Percentiles rank a stretch among this genome's conserved stretches.
Conservation (phyloP, 2,888 invertebrate species). For the Limnephilus auricula region DNA sequence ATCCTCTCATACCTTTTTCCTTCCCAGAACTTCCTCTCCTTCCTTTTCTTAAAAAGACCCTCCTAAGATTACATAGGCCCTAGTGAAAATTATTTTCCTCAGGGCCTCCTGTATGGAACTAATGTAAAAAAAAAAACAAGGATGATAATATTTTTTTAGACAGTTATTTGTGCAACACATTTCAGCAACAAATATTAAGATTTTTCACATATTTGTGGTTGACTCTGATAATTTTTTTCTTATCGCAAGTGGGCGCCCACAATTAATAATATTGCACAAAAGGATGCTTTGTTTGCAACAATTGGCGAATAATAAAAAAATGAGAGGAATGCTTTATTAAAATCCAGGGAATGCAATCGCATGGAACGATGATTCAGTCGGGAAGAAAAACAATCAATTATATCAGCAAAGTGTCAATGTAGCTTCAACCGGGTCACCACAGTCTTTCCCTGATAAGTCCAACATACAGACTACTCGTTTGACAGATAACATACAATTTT, state of each 20-base stretch:
- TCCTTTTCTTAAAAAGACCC: too few species aligned
- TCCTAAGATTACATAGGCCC: too few species aligned
- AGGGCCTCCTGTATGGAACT: too few species aligned
- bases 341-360: not conserved
- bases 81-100: too few species aligned
- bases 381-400: conserved; percentile 32
- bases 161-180: not conserved
- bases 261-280: not conserved
- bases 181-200: not conserved
- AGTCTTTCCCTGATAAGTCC: conserved; percentile 16
- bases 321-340: not conserved
- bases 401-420: conserved; percentile 32
- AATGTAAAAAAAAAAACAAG: not conserved
- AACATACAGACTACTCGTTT: not conserved
- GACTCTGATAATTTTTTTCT: not conserved
- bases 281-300: not conserved
- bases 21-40: too few species aligned
- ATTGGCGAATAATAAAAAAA: not conserved
- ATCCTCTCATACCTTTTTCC: too few species aligned
- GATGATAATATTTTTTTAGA: not conserved
- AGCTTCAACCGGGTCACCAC: conserved; percentile 27
- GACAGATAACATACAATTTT: conserved; percentile 13
- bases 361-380: conserved; percentile 34
- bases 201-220: not conserved
- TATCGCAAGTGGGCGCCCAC: not conserved